Conservation (phyloP, 2,888 invertebrate species). For the Eledona agricola region DNA sequence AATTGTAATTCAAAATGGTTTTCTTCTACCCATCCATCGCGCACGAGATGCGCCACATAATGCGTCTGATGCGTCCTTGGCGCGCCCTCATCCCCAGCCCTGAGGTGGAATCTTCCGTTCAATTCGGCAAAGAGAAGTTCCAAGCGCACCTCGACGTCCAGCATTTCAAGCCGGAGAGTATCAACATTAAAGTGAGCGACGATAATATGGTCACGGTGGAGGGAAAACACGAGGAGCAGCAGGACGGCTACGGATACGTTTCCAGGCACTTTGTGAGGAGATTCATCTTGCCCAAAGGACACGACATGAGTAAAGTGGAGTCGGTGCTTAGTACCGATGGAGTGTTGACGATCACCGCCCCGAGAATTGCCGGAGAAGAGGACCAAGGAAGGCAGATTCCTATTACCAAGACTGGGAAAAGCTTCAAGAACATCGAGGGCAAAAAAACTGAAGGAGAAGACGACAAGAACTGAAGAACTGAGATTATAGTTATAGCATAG, state of each 20-base stretch:
- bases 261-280: conserved; percentile 79
- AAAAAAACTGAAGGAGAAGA: conserved; percentile 1
- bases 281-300: conserved; percentile 77
- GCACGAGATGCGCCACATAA: conserved; percentile 51
- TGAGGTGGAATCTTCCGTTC: conserved; percentile 66
- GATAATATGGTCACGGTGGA: conserved; percentile 75
- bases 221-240: conserved; percentile 80
- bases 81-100: conserved; percentile 67
- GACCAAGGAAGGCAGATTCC: conserved; percentile 61
- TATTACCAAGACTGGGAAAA: conserved; percentile 59
- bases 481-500: no score
- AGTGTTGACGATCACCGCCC: conserved; percentile 73
- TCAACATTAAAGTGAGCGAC: conserved; percentile 77
- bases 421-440: conserved; percentile 28
- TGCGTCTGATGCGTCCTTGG: conserved; percentile 59
- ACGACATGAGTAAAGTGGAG: conserved; percentile 75
- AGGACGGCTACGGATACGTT: conserved; percentile 79
- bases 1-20: no score
- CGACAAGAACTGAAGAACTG: conserved; percentile 1
- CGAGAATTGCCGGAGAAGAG: conserved; percentile 61
- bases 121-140: conserved; percentile 71
- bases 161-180: conserved; percentile 81
- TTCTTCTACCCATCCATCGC: conserved; percentile 4
- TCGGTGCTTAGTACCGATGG: conserved; percentile 82
- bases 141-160: conserved; percentile 79